Evolutionary conservation across 2,113 vertebrate species (phyloP).

Genomic region (Melanostigma gelatinosum): DNA sequence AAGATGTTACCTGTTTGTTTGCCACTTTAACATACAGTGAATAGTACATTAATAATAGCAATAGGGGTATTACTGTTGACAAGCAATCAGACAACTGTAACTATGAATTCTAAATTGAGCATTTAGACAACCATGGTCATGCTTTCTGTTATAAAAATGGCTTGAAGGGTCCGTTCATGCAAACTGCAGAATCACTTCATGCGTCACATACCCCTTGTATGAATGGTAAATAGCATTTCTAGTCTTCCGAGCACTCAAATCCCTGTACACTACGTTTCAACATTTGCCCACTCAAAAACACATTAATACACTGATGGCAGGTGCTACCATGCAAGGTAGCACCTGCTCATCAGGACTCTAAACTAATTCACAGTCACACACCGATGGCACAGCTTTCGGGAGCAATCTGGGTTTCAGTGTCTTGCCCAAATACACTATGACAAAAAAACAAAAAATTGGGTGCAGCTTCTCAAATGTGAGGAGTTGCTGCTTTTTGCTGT

Average conservation of each 20-base stretch:
- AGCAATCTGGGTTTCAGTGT: not conserved
- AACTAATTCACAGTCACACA: too few species aligned
- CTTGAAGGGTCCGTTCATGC: not conserved
- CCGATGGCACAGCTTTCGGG: too few species aligned
- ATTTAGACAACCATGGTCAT: not conserved
- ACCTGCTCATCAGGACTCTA: too few species aligned
- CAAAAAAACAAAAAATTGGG: not conserved
- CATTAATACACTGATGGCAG: not conserved
- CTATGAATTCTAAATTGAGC: not conserved
- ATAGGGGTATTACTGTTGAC: not conserved
- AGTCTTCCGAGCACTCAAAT: too few species aligned
- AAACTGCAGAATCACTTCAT: not conserved
- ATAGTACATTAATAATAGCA: not conserved
- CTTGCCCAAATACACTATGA: not conserved
- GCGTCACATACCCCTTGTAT: not conserved
- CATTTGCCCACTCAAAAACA: not conserved
- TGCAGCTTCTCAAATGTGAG: not conserved
- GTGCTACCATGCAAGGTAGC: too few species aligned
- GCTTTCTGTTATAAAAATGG: not conserved
- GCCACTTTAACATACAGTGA: not conserved
- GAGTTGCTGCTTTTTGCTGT: not conserved
- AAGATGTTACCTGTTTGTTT: slow-evolving; percentile 18
- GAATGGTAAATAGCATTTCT: too few species aligned
- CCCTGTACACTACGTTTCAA: too few species aligned
- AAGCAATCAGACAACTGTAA: not conserved